Conservation (phyloP, 2,797 vertebrate genomes). For the Neosilurus hyrtlii region DNA sequence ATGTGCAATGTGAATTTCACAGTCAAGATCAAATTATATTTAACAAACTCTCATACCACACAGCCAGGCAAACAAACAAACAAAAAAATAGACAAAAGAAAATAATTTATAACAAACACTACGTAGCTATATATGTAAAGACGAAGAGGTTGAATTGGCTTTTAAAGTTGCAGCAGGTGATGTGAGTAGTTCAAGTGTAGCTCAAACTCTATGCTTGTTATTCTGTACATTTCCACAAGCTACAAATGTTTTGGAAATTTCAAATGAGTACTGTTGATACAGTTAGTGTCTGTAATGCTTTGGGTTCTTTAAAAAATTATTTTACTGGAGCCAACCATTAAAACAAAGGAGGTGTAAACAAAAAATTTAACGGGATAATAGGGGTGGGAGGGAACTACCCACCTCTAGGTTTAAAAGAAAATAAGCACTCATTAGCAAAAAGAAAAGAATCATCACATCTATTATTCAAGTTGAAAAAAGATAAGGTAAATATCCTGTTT, state of each 20-base stretch:
- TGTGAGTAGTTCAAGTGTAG: slow-evolving; percentile 43
- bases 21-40: slow-evolving; percentile 78
- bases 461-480: slow-evolving; percentile 70
- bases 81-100: slow-evolving; percentile 31
- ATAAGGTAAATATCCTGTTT: slow-evolving; percentile 35
- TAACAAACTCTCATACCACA: slow-evolving; percentile 67
- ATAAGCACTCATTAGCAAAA: slow-evolving; percentile 59
- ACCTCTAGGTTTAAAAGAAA: slow-evolving; percentile 55
- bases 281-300: slow-evolving; percentile 63
- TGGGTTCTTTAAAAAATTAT: slow-evolving; percentile 34
- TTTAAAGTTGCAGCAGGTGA: slow-evolving; percentile 49
- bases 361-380: slow-evolving; percentile 23
- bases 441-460: slow-evolving; percentile 67
- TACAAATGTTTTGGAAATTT: slow-evolving; percentile 64
- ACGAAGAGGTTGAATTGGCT: slow-evolving; percentile 31
- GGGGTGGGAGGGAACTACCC: slow-evolving; percentile 14
- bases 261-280: neutral
- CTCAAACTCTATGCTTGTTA: slow-evolving; percentile 20
- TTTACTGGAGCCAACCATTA: slow-evolving; percentile 44
- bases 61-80: slow-evolving; percentile 55
- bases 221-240: slow-evolving; percentile 56
- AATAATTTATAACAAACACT: slow-evolving; percentile 39
- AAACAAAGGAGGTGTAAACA: slow-evolving; percentile 52
- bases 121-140: slow-evolving; percentile 24
- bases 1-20: slow-evolving; percentile 84